These are phyloP conservation scores for Proales similis DNA, from an alignment of 1,140 invertebrate genomes.

Conservation along the genomic window DNA sequence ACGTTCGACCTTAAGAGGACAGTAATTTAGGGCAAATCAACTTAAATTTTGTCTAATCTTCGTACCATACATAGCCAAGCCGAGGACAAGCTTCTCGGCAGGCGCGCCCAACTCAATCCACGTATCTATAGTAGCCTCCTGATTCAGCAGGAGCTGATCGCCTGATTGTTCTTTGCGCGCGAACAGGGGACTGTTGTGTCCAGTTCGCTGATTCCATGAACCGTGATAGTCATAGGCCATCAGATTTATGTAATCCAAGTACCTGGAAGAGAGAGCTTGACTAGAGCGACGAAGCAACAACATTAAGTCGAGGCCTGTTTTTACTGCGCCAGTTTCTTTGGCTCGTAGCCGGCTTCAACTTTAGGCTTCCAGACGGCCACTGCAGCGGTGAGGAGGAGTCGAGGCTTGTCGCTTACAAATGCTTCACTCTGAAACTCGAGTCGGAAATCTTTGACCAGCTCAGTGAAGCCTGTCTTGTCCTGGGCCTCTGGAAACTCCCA, in stretches of 20 bases:
- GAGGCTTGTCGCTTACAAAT: constrained; percentile 62
- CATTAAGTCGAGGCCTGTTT: no score
- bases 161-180: constrained; percentile 41
- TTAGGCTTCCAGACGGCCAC: constrained; percentile 75
- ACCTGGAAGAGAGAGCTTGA: constrained; percentile 55
- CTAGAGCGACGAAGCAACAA: no score
- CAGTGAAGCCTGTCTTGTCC: constrained; percentile 80
- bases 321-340: constrained; percentile 71
- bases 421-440: constrained; percentile 81
- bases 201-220: constrained; percentile 83
- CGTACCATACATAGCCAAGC: constrained; percentile 78
- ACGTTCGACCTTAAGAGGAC: no score
- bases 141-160: constrained; percentile 38
- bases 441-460: constrained; percentile 76
- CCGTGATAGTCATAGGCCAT: constrained; percentile 84
- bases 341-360: constrained; percentile 84
- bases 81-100: constrained; percentile 68
- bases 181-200: constrained; percentile 50
- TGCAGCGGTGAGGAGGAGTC: constrained; percentile 82
- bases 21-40: constrained; percentile 62
- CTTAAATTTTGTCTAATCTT: no score
- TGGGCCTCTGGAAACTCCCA: constrained; percentile 90
- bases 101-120: constrained; percentile 73
- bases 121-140: constrained; percentile 44
- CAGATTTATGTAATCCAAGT: constrained; percentile 88